Conservation (phyloP, 2,888 invertebrate species). For the Lamellibrachia columna region DNA sequence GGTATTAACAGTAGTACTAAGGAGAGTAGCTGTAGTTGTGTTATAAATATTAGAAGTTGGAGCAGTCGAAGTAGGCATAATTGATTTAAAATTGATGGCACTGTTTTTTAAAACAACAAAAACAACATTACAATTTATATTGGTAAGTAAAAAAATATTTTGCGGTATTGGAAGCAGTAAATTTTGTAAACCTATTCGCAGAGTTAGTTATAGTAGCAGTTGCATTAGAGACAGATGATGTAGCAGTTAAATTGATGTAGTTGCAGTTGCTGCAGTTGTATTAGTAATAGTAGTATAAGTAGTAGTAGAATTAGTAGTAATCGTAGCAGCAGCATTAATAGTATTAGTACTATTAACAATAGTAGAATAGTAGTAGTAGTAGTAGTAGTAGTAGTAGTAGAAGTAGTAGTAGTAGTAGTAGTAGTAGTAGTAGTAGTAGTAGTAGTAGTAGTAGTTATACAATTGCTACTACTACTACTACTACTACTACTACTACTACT, state of each 20-base stretch:
- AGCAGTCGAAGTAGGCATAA: slow-evolving; percentile 13
- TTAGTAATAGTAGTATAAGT: too few relatives aligned
- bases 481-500: slow-evolving; percentile 13
- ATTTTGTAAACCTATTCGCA: slow-evolving; percentile 17
- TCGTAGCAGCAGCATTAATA: slow-evolving; percentile 17
- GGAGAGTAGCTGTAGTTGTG: slow-evolving; percentile 11
- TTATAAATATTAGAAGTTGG: slow-evolving; percentile 13
- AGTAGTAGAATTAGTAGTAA: too few relatives aligned
- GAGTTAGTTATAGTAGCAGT: slow-evolving; percentile 25
- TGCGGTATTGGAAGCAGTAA: slow-evolving; percentile 22
- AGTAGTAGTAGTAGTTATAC: slow-evolving; percentile 21
- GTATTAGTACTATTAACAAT: neutral
- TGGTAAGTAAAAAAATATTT: too few relatives aligned
- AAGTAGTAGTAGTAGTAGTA: slow-evolving; percentile 28
- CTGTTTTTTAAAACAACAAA: neutral
- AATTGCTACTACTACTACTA: neutral
- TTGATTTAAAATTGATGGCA: neutral
- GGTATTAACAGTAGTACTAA: slow-evolving; percentile 8
- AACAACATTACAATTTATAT: neutral
- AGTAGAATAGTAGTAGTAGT: too few relatives aligned
- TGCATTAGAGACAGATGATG: neutral
- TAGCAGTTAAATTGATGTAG: too few relatives aligned
- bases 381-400: slow-evolving; percentile 27
- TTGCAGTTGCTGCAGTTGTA: too few relatives aligned
- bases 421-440: slow-evolving; percentile 27